Base-by-base conservation (phyloP, 2,113 vertebrate species). In the Callopanchax toddi region DNA sequence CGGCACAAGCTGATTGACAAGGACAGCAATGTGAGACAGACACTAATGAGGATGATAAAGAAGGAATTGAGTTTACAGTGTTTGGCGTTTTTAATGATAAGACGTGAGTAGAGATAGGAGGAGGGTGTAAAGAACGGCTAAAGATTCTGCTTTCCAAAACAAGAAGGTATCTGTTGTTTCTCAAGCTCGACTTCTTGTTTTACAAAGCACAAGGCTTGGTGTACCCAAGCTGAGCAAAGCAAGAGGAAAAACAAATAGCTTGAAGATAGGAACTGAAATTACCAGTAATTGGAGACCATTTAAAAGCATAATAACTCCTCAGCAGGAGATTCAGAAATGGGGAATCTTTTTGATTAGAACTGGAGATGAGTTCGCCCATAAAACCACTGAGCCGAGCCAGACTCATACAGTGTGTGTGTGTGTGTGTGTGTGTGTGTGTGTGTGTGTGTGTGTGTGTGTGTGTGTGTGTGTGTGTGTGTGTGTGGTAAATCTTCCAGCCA, bases 211-310 rank as follows among this genome's bases (percentile, higher is more conserved):
- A 76, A 73, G 60, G 45, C 67, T 48, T 25, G 64, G 68, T 82
- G 71, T 62, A 49, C 60, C 72, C 83, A 67, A 71, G 64, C 44
- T 29, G 67, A 78, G 80, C 78, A 64, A 72, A 86, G 71, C 74
- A 67, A 80, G 58, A 82, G 72, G n/a, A 86, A 86, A 80, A 74
- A 67, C 81, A 88, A 82, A 87, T 78, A 79, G 79, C 79, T 89
- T 76, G 67, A 86, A 90, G 80, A 87, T 69, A 84, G 56, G 67
- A 76, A 48, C 80, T 66, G 78, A 76, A 89, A 91, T 88, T 85
- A 86, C 57, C 77, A 75, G 59, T 89, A 90, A 91, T 87, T 85
- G 83, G 86, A 85, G 82, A 83, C 62, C 76, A 84, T 91, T 91
- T 87, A 88, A 89, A 89, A 83, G 76, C 84, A 88, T 87, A 86